phyloP scores from a whole-genome alignment of 2,888 invertebrate genomes.

The Dolichopus griseipennis region DNA sequence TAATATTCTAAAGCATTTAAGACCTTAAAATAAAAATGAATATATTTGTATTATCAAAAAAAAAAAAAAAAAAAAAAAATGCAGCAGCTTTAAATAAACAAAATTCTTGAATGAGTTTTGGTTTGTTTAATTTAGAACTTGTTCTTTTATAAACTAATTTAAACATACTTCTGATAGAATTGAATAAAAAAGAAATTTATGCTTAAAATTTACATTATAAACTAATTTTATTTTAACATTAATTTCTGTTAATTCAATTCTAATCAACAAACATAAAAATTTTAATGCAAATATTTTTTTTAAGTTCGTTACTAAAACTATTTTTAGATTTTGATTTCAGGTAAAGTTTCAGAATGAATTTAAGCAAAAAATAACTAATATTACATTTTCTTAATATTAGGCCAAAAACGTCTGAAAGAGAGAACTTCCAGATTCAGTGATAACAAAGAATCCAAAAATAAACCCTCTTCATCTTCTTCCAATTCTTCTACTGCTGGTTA shows the following conservation, averaged over 20 bases:
- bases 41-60: too few species aligned
- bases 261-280: not conserved
- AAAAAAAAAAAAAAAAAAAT: too few species aligned
- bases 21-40: too few species aligned
- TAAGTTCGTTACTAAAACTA: not conserved
- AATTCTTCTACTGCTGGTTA: slow-evolving; percentile 13
- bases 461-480: slow-evolving; percentile 12
- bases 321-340: slow-evolving; percentile 9
- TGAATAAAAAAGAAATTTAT: slow-evolving; percentile 1
- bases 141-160: too few species aligned
- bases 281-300: not conserved
- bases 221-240: not conserved
- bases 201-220: not conserved
- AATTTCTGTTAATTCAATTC: not conserved
- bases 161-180: not conserved
- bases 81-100: too few species aligned
- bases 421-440: slow-evolving; percentile 42
- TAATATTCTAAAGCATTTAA: too few species aligned
- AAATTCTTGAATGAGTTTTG: too few species aligned
- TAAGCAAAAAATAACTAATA: slow-evolving; percentile 1
- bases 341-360: not conserved
- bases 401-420: slow-evolving; percentile 35
- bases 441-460: slow-evolving; percentile 35
- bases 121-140: too few species aligned
- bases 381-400: slow-evolving; percentile 25